Percentiles rank a stretch among this genome's conserved stretches.
These are phyloP conservation scores for Hydropsyche betteni DNA, from an alignment of 2,888 invertebrate species.

Conservation along the genomic window DNA sequence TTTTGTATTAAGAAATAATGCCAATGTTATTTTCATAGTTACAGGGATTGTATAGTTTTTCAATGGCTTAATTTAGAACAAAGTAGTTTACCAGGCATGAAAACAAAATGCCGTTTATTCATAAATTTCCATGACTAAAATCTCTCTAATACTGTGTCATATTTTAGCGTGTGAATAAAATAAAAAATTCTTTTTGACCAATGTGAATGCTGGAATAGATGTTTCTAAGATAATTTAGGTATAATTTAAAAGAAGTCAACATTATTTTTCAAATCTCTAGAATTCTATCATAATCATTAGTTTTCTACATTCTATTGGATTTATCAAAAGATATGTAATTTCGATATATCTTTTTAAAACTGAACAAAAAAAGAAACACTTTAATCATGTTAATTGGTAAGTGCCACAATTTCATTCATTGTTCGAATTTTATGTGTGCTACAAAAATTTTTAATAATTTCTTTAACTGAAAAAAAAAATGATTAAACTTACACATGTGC, in stretches of 20 bases:
- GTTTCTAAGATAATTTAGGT: conserved; percentile 48
- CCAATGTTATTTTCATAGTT: conserved; percentile 51
- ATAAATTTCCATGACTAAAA: conserved; percentile 50
- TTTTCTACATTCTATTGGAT: conserved; percentile 50
- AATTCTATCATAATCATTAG: conserved; percentile 49
- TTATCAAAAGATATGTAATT: conserved; percentile 31
- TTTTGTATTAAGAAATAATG: conserved; percentile 42
- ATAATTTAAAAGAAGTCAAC: conserved; percentile 47
- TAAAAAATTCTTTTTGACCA: conserved; percentile 50
- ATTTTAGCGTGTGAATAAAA: conserved; percentile 49
- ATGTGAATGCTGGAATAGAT: conserved; percentile 50
- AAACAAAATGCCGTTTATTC: conserved; percentile 3
- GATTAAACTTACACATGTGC: neutral
- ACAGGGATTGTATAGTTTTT: conserved; percentile 49
- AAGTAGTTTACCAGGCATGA: conserved; percentile 21
- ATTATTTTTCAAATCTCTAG: conserved; percentile 49
- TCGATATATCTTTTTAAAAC: conserved; percentile 36
- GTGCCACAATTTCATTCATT: conserved; percentile 33
- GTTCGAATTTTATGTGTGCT: conserved; percentile 15
- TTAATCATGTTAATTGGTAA: conserved; percentile 31
- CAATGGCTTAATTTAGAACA: conserved; percentile 36
- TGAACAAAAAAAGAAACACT: conserved; percentile 33
- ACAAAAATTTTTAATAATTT: neutral
- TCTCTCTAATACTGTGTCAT: conserved; percentile 51
- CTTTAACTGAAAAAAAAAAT: neutral